phyloP scores from a whole-genome alignment of 2,888 invertebrate genomes.

The Trachelus troglodyta region DNA sequence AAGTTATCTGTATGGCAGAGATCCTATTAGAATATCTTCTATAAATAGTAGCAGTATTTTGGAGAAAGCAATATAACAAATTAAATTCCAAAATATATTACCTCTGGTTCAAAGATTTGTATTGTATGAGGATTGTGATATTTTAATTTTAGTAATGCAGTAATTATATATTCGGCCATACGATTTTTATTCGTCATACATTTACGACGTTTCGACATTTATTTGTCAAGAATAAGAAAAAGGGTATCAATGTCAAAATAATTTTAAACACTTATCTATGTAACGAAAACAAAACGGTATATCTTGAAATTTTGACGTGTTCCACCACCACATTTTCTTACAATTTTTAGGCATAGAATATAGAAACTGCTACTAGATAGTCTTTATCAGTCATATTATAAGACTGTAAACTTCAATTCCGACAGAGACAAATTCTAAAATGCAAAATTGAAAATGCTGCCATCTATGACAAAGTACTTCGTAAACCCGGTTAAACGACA shows the following conservation, averaged over 20 bases:
- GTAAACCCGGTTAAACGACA: no score
- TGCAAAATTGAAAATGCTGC: no score
- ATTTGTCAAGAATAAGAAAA: background rate
- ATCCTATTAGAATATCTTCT: constrained; percentile 2
- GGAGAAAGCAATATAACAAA: background rate
- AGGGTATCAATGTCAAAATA: background rate
- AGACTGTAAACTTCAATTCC: no score
- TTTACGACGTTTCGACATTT: background rate
- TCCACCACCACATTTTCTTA: background rate
- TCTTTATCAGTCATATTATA: no score
- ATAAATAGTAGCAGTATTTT: background rate
- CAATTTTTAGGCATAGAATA: no score
- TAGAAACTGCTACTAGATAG: no score
- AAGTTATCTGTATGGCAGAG: background rate
- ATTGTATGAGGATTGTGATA: background rate
- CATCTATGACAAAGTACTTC: no score
- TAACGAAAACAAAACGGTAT: background rate
- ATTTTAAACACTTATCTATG: background rate
- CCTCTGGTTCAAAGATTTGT: background rate
- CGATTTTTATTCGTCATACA: background rate
- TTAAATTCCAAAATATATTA: background rate
- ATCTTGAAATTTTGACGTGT: background rate
- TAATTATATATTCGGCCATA: background rate
- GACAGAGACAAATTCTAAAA: no score
- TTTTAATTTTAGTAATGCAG: background rate